These are phyloP conservation scores for Dromas ardeola DNA, from an alignment of 2,113 vertebrate genomes.

Conservation along the genomic window DNA sequence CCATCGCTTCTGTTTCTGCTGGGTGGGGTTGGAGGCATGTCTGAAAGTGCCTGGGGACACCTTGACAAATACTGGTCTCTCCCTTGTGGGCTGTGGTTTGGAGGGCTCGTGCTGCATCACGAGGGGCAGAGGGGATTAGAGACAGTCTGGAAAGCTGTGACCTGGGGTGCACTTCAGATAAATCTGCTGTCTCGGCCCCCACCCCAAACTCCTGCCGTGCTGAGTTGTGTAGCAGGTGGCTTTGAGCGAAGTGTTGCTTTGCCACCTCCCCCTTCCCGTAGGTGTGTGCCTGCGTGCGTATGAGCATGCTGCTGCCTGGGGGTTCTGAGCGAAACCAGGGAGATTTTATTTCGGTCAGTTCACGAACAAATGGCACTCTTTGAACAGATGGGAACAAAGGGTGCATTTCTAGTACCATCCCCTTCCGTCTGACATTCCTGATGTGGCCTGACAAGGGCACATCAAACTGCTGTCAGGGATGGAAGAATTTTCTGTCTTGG, in stretches of 20 bases:
- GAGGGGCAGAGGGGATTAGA: neutral
- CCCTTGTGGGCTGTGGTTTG: neutral
- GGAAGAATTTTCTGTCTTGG: neutral
- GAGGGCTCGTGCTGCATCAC: neutral
- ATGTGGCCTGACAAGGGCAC: neutral
- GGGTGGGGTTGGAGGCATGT: neutral
- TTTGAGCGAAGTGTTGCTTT: neutral
- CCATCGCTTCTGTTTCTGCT: neutral
- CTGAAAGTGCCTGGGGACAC: neutral
- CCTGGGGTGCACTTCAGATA: neutral
- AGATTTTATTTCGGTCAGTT: neutral
- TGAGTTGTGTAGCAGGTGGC: neutral
- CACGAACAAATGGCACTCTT: neutral
- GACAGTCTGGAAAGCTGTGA: neutral
- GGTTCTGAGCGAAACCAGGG: neutral
- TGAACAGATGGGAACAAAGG: neutral
- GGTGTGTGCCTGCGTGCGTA: neutral
- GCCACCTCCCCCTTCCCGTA: neutral
- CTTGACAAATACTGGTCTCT: neutral
- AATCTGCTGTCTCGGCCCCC: neutral
- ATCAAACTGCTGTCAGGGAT: neutral
- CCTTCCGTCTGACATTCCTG: neutral
- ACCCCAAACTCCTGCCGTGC: neutral
- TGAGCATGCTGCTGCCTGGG: neutral
- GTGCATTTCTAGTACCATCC: neutral